Evolutionary conservation across 2,888 invertebrate species (phyloP).

Genomic region (Sipha maydis): DNA sequence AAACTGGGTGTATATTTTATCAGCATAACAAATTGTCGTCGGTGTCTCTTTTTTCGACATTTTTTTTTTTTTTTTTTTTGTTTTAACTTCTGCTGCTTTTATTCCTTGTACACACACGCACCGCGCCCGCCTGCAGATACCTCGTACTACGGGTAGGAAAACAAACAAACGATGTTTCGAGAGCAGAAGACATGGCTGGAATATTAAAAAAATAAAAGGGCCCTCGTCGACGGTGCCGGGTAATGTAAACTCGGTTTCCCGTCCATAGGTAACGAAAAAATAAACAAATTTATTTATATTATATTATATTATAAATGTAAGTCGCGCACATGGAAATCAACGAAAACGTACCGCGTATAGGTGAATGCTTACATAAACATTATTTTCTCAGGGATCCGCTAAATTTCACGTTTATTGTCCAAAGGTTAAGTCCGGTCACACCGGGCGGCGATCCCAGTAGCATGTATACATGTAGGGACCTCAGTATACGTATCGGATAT

Average conservation of each 20-base stretch:
- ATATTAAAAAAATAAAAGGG: slow-evolving; percentile 24
- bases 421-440: slow-evolving; percentile 24
- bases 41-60: not conserved
- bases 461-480: not conserved
- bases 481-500: slow-evolving; percentile 20
- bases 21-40: slow-evolving; percentile 44
- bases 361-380: not conserved
- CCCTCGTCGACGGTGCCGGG: not conserved
- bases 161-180: slow-evolving; percentile 27
- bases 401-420: slow-evolving; percentile 35
- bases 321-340: too few species aligned
- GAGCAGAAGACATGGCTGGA: not conserved
- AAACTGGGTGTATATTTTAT: slow-evolving; percentile 38
- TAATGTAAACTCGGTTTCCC: too few species aligned
- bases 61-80: not conserved
- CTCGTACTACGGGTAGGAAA: not conserved
- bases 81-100: not conserved
- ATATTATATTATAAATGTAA: too few species aligned
- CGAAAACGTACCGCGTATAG: not conserved
- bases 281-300: not conserved
- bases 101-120: not conserved
- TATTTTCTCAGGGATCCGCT: slow-evolving; percentile 8
- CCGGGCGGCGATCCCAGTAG: not conserved
- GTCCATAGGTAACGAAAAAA: not conserved
- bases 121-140: not conserved